Percentiles rank a stretch among this genome's conserved stretches.
phyloP scores from a whole-genome alignment of 2,113 vertebrate genomes.

The Perca fluviatilis region DNA sequence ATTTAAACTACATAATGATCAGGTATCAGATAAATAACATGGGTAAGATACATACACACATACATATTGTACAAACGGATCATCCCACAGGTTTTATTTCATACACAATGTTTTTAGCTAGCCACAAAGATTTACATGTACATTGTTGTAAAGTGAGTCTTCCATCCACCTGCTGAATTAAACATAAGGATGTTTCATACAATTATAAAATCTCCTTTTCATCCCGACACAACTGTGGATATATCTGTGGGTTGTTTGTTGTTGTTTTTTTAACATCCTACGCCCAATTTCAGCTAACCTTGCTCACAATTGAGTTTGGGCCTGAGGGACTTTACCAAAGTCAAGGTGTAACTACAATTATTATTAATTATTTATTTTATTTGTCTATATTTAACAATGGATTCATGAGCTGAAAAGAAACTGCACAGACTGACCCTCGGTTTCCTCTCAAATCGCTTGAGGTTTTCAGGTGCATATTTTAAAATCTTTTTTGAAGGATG shows the following conservation, averaged over 20 bases:
- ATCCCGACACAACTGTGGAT: background rate
- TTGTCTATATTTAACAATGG: slow-evolving; percentile 10
- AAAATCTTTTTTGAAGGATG: background rate
- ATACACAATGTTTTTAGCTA: background rate
- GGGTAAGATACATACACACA: background rate
- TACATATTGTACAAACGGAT: background rate
- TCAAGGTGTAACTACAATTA: slow-evolving; percentile 23
- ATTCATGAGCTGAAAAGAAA: slow-evolving; percentile 3
- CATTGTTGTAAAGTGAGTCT: background rate
- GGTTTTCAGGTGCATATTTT: slow-evolving; percentile 14
- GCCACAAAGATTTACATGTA: background rate
- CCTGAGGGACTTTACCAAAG: slow-evolving; percentile 26
- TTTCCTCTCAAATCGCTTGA: slow-evolving; percentile 10
- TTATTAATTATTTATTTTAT: background rate
- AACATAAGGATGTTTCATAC: slow-evolving; percentile 17
- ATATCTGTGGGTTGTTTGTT: background rate
- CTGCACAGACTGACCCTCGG: slow-evolving; percentile 4
- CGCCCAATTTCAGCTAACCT: slow-evolving; percentile 41
- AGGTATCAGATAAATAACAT: background rate
- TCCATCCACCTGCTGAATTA: slow-evolving; percentile 11
- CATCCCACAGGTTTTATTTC: background rate
- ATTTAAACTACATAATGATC: background rate
- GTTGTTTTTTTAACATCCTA: background rate
- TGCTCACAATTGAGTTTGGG: slow-evolving; percentile 26
- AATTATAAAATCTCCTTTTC: slow-evolving; percentile 6